phyloP scores from a whole-genome alignment of 2,113 vertebrate genomes.

The Saimiri boliviensis region DNA sequence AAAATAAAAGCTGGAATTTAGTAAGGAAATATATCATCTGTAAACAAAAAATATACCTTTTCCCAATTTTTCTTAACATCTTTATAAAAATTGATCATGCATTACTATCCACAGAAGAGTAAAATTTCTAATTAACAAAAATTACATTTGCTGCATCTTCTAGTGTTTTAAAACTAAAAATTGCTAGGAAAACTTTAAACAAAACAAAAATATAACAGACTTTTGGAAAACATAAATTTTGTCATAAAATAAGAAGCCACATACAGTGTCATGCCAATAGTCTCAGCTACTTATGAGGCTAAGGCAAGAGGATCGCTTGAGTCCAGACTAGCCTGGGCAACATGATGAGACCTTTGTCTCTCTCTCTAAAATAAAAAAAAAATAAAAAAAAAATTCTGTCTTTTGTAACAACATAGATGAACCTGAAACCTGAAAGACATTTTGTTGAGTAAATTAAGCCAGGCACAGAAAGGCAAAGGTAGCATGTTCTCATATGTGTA shows the following conservation, averaged over 20 bases:
- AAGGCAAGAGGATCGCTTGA: not conserved
- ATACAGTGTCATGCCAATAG: not conserved
- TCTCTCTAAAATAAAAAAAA: not conserved
- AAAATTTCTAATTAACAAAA: slow-evolving; percentile 24
- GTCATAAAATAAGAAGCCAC: not conserved
- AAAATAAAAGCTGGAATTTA: not conserved
- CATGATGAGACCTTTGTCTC: not conserved
- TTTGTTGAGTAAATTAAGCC: not conserved
- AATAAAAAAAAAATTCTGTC: not conserved
- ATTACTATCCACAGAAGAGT: slow-evolving; percentile 38
- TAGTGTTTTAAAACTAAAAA: not conserved
- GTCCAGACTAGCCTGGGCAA: not conserved
- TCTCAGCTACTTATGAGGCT: not conserved
- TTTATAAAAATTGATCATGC: not conserved
- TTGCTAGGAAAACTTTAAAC: not conserved
- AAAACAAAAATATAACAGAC: not conserved
- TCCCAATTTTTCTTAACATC: not conserved
- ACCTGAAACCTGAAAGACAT: not conserved
- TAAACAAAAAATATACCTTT: not conserved
- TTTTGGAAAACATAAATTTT: not conserved
- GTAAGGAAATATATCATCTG: not conserved
- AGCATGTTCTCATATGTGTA: not conserved
- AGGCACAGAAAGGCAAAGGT: not conserved
- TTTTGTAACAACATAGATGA: not conserved
- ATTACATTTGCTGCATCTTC: slow-evolving; percentile 16